Conservation (phyloP, 2,797 vertebrate genomes). For the Chaenodraco wilsoni region DNA sequence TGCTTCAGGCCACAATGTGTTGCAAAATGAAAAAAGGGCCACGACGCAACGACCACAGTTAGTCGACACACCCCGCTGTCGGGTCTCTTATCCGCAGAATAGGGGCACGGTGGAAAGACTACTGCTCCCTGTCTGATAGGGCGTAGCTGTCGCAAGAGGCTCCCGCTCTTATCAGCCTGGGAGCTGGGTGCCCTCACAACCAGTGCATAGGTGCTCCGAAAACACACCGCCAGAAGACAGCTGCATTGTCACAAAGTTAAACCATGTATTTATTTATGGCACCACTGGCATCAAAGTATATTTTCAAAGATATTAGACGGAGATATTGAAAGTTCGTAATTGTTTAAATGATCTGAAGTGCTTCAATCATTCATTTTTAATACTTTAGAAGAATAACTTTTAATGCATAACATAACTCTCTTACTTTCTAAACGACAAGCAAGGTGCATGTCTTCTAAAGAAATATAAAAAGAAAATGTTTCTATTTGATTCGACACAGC, state of each 20-base stretch:
- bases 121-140: constrained; percentile 77
- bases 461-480: neutral
- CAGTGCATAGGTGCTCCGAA: constrained; percentile 39
- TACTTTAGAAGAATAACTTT: neutral
- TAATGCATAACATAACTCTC: neutral
- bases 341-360: neutral
- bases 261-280: neutral
- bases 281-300: neutral
- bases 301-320: neutral
- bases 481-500: neutral
- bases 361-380: neutral
- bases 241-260: constrained; percentile 9
- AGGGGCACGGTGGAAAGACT: constrained; percentile 72
- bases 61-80: constrained; percentile 68
- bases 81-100: constrained; percentile 75
- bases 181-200: constrained; percentile 53
- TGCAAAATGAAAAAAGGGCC: constrained; percentile 38
- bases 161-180: constrained; percentile 69
- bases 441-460: too few relatives aligned
- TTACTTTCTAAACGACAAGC: neutral
- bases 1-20: constrained; percentile 1
- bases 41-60: constrained; percentile 26
- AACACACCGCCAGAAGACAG: neutral
- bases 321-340: too few relatives aligned
- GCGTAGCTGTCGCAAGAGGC: constrained; percentile 65